Evolutionary conservation across 2,797 vertebrate genomes (phyloP).

Genomic region (Champsocephalus gunnari): DNA sequence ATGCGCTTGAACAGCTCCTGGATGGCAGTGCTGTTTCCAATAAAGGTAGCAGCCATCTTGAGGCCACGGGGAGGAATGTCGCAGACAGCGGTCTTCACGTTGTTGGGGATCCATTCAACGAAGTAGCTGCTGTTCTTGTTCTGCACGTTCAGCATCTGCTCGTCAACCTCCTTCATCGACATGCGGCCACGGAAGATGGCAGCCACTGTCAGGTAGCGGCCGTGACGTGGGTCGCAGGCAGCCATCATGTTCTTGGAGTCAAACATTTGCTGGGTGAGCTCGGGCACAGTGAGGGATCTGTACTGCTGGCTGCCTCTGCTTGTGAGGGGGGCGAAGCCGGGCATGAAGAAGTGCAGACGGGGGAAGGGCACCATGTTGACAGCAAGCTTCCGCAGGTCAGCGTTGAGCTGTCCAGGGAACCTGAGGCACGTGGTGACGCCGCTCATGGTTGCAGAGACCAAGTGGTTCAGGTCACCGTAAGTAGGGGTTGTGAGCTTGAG

Average conservation of each 20-base stretch:
- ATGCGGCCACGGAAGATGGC: constrained; percentile 89
- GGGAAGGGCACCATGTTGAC: constrained; percentile 91
- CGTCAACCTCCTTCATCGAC: constrained; percentile 90
- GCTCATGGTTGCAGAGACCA: too few relatives aligned
- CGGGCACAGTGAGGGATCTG: constrained; percentile 85
- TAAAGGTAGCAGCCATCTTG: constrained; percentile 89
- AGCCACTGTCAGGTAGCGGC: constrained; percentile 87
- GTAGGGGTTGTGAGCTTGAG: too few relatives aligned
- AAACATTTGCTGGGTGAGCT: constrained; percentile 90
- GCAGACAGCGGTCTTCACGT: constrained; percentile 87
- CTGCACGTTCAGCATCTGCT: constrained; percentile 89
- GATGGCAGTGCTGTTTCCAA: constrained; percentile 89
- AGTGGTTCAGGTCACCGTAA: too few relatives aligned
- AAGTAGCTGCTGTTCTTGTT: constrained; percentile 92
- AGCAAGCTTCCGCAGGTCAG: constrained; percentile 86
- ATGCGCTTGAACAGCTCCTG: constrained; percentile 90
- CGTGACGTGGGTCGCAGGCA: constrained; percentile 87
- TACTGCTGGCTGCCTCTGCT: constrained; percentile 90
- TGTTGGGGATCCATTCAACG: constrained; percentile 90
- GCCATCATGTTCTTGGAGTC: constrained; percentile 91
- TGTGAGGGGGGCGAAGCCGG: constrained; percentile 87
- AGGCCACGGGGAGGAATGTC: constrained; percentile 89
- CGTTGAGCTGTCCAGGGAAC: constrained; percentile 83
- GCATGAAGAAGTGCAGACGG: constrained; percentile 90
- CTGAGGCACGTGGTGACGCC: too few relatives aligned